Evolutionary conservation across 2,797 vertebrate species (phyloP).

Genomic region (Rhyacichthys aspro): DNA sequence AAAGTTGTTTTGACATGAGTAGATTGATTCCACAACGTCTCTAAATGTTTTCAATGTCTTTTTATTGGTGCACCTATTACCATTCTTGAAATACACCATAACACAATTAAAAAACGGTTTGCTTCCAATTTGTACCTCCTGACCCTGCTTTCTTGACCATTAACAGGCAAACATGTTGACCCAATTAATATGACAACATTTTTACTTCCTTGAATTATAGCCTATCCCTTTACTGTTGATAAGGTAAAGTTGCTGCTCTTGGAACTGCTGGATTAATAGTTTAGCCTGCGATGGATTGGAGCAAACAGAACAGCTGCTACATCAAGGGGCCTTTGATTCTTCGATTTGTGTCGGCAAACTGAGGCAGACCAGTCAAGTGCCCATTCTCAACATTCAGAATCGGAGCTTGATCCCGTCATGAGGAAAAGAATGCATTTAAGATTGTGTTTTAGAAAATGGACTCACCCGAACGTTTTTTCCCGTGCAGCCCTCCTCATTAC

Average conservation of each 20-base stretch:
- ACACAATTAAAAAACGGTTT: too few species aligned
- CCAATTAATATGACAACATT: too few species aligned
- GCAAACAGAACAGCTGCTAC: conserved; percentile 63
- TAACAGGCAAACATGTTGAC: too few species aligned
- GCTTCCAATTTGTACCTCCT: too few species aligned
- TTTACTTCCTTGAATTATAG: too few species aligned
- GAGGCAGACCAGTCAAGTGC: conserved; percentile 33
- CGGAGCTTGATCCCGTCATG: conserved; percentile 1
- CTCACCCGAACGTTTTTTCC: conserved; percentile 37
- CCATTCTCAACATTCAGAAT: conserved; percentile 31
- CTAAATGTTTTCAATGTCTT: too few species aligned
- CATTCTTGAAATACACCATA: too few species aligned
- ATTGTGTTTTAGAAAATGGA: conserved; percentile 21
- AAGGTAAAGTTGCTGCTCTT: conserved; percentile 41
- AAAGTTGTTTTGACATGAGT: too few species aligned
- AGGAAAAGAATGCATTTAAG: conserved; percentile 17
- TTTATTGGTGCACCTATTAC: too few species aligned
- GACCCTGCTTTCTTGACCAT: too few species aligned
- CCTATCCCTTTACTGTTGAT: too few species aligned
- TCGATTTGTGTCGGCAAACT: conserved; percentile 30
- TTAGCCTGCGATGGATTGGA: conserved; percentile 54
- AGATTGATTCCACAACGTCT: too few species aligned
- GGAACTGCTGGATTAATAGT: conserved; percentile 44
- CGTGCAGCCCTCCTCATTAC: conserved; percentile 21
- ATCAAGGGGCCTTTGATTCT: conserved; percentile 50